phyloP scores from a whole-genome alignment of 2,113 vertebrate genomes.

The Hippolais icterina region DNA sequence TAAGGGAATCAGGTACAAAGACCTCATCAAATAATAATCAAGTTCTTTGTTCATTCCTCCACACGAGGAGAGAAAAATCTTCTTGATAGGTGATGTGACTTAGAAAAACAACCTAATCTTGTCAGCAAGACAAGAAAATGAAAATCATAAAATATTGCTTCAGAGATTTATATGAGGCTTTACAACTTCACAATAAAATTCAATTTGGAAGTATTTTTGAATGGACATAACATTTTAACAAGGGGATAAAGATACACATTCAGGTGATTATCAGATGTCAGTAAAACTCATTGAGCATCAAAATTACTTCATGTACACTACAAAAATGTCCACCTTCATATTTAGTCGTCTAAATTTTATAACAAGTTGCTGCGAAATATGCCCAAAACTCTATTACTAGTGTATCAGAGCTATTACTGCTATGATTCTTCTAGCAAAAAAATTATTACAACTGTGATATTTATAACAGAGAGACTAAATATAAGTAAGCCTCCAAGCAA shows the following conservation, averaged over 20 bases:
- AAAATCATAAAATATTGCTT: background rate
- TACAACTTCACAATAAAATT: background rate
- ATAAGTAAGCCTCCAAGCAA: slow-evolving; percentile 31
- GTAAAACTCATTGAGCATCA: background rate
- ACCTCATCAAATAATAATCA: background rate
- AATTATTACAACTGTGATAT: slow-evolving; percentile 6
- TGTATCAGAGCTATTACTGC: background rate
- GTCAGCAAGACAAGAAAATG: background rate
- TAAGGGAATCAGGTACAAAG: background rate
- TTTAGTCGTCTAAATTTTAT: background rate
- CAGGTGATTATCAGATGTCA: background rate
- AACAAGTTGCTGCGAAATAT: background rate
- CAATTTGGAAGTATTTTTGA: background rate
- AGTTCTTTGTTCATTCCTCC: background rate
- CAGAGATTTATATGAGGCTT: background rate
- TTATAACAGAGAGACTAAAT: slow-evolving; percentile 24
- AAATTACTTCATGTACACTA: background rate
- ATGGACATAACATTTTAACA: background rate
- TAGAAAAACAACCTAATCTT: background rate
- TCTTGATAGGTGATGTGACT: background rate
- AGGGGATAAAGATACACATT: background rate
- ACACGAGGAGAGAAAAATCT: background rate
- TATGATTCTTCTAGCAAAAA: background rate
- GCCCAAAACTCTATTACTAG: background rate
- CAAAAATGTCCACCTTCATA: background rate